Evolutionary conservation across 2,797 vertebrate genomes (phyloP).

Genomic region (Galagoides demidoff): DNA sequence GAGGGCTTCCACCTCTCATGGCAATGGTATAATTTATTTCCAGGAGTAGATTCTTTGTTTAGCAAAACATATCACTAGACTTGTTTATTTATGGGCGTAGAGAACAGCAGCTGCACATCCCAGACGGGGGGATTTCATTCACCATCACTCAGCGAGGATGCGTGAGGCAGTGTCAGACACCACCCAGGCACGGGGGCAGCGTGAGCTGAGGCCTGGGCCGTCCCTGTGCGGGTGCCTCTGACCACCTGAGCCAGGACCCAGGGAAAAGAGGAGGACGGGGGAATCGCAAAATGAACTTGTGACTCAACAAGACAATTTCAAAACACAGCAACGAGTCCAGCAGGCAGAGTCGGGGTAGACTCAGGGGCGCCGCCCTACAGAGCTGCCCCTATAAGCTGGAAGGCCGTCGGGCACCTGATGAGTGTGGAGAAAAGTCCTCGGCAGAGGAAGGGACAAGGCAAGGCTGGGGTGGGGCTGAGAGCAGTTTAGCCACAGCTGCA

Average conservation of each 20-base stretch:
- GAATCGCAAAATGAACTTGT: not conserved
- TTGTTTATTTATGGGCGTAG: not conserved
- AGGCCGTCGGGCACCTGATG: not conserved
- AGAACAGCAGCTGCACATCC: too few relatives aligned
- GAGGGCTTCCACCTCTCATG: not conserved
- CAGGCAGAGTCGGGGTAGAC: rapidly evolving
- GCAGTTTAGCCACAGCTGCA: rapidly evolving
- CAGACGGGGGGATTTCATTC: not conserved
- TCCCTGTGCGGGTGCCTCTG: not conserved
- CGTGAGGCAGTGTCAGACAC: too few relatives aligned
- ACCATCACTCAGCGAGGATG: not conserved
- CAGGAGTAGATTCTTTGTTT: not conserved
- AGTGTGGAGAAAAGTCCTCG: not conserved
- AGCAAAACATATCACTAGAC: not conserved
- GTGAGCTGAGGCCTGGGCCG: not conserved
- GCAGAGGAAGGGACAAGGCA: rapidly evolving
- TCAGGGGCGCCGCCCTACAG: not conserved
- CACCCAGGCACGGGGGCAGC: not conserved
- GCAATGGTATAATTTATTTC: not conserved
- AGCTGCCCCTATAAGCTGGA: not conserved
- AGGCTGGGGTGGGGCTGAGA: rapidly evolving
- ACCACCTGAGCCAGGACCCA: rapidly evolving
- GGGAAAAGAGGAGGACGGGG: rapidly evolving
- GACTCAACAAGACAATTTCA: not conserved
- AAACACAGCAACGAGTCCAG: too few relatives aligned